Evolutionary conservation across 2,113 vertebrate genomes (phyloP).

Genomic region (Synodontis membranacea): DNA sequence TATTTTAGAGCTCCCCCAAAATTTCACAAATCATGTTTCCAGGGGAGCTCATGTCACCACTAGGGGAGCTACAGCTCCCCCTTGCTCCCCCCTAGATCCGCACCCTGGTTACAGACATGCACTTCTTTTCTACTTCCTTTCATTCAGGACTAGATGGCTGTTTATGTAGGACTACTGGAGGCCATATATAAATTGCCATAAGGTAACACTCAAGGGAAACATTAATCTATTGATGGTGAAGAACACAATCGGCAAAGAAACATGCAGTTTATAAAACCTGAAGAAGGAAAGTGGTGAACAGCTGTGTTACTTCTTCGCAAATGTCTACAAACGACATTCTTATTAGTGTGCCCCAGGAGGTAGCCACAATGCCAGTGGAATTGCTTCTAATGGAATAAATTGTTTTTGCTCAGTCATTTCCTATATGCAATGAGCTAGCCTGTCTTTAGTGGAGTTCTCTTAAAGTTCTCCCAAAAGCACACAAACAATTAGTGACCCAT

Average conservation of each 20-base stretch:
- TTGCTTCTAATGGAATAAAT: background rate
- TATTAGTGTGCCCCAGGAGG: background rate
- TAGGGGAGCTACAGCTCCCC: no score
- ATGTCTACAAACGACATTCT: background rate
- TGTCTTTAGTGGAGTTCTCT: background rate
- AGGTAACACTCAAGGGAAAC: background rate
- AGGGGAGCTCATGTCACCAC: no score
- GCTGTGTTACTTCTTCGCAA: background rate
- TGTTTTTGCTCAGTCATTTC: background rate
- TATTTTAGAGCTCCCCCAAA: no score
- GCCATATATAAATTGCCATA: background rate
- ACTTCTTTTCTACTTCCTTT: background rate
- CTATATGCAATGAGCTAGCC: background rate
- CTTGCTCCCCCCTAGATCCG: no score
- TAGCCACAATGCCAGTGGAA: background rate
- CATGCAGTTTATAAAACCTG: background rate
- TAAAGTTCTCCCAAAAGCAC: background rate
- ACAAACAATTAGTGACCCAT: background rate
- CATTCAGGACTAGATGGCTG: background rate
- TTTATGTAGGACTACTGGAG: background rate
- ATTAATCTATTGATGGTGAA: background rate
- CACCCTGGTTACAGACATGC: background rate
- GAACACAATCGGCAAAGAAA: background rate
- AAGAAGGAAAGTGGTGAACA: background rate
- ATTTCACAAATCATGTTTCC: no score